These are phyloP conservation scores for Babylonia areolata DNA, from an alignment of 1,140 invertebrate genomes.

Conservation along the genomic window DNA sequence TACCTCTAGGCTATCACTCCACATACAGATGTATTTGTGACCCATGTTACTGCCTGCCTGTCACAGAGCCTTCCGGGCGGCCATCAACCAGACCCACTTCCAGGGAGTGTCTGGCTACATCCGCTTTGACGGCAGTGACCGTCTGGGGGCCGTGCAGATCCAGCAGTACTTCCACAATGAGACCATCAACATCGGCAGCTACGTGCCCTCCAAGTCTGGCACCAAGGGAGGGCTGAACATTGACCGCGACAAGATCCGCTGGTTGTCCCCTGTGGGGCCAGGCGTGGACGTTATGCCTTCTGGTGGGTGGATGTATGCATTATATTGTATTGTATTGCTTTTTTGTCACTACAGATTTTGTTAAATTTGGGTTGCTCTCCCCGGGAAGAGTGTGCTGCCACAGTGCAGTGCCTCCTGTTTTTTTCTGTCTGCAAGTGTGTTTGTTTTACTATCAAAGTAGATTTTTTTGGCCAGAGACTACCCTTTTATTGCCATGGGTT, in stretches of 20 bases:
- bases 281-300: conserved; percentile 84
- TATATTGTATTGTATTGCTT: too few species aligned
- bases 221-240: conserved; percentile 74
- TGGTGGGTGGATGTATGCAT: conserved; percentile 56
- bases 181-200: conserved; percentile 81
- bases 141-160: conserved; percentile 83
- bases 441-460: too few species aligned
- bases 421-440: too few species aligned
- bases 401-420: too few species aligned
- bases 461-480: too few species aligned
- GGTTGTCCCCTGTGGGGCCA: conserved; percentile 80
- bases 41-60: too few species aligned
- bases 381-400: too few species aligned
- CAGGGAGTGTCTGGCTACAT: conserved; percentile 87
- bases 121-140: conserved; percentile 83
- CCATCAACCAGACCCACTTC: conserved; percentile 81
- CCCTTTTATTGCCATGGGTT: too few species aligned
- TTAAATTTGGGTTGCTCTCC: too few species aligned
- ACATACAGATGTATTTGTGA: too few species aligned
- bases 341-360: too few species aligned
- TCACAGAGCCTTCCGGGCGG: conserved; percentile 76
- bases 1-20: too few species aligned
- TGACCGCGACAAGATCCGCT: conserved; percentile 79
- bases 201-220: conserved; percentile 76
- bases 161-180: conserved; percentile 82